Base-by-base conservation (phyloP, 2,888 invertebrate species). In the Xanthia icteritia region DNA sequence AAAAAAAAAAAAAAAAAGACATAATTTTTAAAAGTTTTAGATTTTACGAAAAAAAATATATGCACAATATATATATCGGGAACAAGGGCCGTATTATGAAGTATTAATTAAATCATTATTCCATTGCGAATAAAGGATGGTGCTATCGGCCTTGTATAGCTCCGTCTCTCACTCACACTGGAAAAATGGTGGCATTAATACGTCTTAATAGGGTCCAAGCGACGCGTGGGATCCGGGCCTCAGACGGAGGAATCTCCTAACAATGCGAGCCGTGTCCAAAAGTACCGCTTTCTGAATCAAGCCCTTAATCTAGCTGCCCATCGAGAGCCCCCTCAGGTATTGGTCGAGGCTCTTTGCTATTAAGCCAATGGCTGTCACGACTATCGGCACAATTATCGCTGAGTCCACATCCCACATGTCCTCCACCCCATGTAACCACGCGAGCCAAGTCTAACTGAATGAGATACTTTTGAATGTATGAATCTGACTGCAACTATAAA, bases 1-100 rank as follows among this genome's bases (percentile, higher is more conserved):
- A n/a, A n/a, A n/a, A n/a, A n/a, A n/a, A n/a, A n/a, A n/a, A n/a
- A n/a, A n/a, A n/a, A n/a, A 27, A n/a, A 11, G 11, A 54, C 11
- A n/a, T 11, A 0, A 11, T 23, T n/a, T 56, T n/a, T 0, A 11
- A n/a, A 56, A n/a, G 9, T 3, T 3, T 9, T 56, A n/a, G 23
- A 54, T 23, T 23, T 54, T n/a, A n/a, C 11, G 4, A n/a, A n/a
- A 5, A n/a, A n/a, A n/a, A n/a, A n/a, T n/a, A n/a, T n/a, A n/a
- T n/a, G n/a, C n/a, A n/a, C n/a, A n/a, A n/a, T n/a, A n/a, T n/a
- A n/a, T n/a, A n/a, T n/a, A n/a, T n/a, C n/a, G n/a, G n/a, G n/a
- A n/a, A n/a, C n/a, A n/a, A n/a, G n/a, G n/a, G n/a, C n/a, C n/a
- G n/a, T n/a, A n/a, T n/a, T n/a, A n/a, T n/a, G n/a, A n/a, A n/a